Evolutionary conservation across 1,140 invertebrate species (phyloP), one percentile per base, ranked within the genome.

Genomic region (Musca domestica): DNA sequence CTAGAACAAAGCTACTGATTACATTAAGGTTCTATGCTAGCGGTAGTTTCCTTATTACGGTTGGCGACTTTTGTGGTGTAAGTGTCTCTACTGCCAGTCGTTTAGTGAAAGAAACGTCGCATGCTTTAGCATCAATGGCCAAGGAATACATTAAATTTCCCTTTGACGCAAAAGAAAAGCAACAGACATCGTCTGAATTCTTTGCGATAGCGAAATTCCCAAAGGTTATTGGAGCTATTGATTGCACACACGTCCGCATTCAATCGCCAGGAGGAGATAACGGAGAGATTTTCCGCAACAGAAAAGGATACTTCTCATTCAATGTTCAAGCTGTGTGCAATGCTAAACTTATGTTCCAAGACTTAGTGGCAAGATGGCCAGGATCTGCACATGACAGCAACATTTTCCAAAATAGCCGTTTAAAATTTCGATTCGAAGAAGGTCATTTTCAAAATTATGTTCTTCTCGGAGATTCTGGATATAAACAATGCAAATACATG

Each of bases 271-370:
- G 77, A 65, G 79, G 75, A 47, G 71, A 80, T 23, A 66, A 78
- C 72, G 75, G 76, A 25, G 82, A 84, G 76, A 56, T 71, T 25
- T 84, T 76, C 65, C 47, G 83, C 46, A 83, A 84, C 69, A 71
- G 82, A 66, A 83, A 84, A n/a, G n/a, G n/a, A n/a, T n/a, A n/a
- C n/a, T n/a, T n/a, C n/a, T n/a, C n/a, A n/a, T n/a, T n/a, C n/a
- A 70, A 83, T 65, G 76, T 83, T 12, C 82, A 83, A 70, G 72
- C 73, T 7, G 72, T 82, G 30, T 76, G 72, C 67, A 75, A 80
- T 73, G 66, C 76, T 61, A 71, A 48, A 71, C 67, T 20, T 70
- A 82, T 72, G 74, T 83, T 68, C 75, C 83, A 58, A 78, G 76
- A 69, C 73, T 78, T 30, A 83, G 81, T 75, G 79, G 56, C n/a